phyloP scores from a whole-genome alignment of 2,113 vertebrate species.

The Colistium nudipinnis region DNA sequence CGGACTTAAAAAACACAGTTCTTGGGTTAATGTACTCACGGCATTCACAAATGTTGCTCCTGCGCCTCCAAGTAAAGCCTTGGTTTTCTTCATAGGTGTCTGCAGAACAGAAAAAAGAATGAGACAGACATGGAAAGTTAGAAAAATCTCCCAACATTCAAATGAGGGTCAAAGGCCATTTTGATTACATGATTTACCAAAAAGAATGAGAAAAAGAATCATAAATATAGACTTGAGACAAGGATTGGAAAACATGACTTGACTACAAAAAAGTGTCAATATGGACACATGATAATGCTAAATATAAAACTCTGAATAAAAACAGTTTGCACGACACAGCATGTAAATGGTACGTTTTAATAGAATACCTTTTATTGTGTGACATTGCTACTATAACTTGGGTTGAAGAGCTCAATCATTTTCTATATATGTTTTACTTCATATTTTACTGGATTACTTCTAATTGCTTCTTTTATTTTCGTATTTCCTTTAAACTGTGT shows the following conservation, averaged over 20 bases:
- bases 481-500: too few relatives aligned
- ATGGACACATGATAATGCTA: neutral
- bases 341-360: neutral
- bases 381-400: neutral
- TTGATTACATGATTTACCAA: too few relatives aligned
- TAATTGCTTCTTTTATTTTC: neutral
- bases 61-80: slow-evolving; percentile 75
- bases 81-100: slow-evolving; percentile 83
- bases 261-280: neutral
- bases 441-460: neutral
- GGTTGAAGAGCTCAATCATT: too few relatives aligned
- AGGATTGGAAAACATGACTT: too few relatives aligned
- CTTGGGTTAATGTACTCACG: slow-evolving; percentile 71
- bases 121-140: neutral
- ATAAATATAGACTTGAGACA: too few relatives aligned
- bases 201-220: too few relatives aligned
- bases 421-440: too few relatives aligned
- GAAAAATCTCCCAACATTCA: neutral
- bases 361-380: too few relatives aligned
- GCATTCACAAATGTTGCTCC: slow-evolving; percentile 83
- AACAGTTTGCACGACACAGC: too few relatives aligned
- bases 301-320: too few relatives aligned
- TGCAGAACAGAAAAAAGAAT: slow-evolving; percentile 51
- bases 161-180: too few relatives aligned
- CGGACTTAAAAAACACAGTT: neutral